A percentile compares a stretch with the other conserved stretches of the same genome.
Conservation (phyloP, 2,797 vertebrate species). For the Neopelma chrysocephalum region DNA sequence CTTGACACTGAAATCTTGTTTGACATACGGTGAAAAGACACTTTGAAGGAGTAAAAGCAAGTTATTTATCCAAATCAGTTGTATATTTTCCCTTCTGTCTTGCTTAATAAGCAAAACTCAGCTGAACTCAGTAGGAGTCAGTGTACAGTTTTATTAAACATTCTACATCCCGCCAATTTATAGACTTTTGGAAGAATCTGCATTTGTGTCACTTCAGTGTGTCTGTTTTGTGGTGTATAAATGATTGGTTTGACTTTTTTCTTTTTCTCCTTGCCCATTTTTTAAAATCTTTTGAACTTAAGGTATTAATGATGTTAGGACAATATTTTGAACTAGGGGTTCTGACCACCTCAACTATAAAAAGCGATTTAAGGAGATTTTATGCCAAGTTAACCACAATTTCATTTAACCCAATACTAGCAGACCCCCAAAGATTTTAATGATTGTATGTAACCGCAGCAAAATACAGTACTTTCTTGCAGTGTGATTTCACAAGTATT, state of each 20-base stretch:
- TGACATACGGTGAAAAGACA: background rate
- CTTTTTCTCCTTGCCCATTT: background rate
- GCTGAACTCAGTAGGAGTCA: background rate
- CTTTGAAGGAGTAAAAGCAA: background rate
- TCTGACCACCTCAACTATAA: background rate
- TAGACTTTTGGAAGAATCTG: background rate
- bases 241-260: background rate
- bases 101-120: background rate
- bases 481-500: background rate
- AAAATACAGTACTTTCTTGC: background rate
- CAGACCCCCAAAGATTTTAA: background rate
- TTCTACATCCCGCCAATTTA: background rate
- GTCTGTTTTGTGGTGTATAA: background rate
- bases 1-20: background rate
- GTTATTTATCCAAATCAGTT: background rate
- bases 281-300: background rate
- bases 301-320: background rate
- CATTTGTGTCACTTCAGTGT: background rate
- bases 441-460: background rate
- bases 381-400: background rate
- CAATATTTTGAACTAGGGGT: background rate
- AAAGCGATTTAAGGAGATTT: background rate
- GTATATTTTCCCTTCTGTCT: background rate
- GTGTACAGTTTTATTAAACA: background rate
- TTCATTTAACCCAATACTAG: background rate